Evolutionary conservation across 2,797 vertebrate genomes (phyloP).

Genomic region (Rallus crepitans): DNA sequence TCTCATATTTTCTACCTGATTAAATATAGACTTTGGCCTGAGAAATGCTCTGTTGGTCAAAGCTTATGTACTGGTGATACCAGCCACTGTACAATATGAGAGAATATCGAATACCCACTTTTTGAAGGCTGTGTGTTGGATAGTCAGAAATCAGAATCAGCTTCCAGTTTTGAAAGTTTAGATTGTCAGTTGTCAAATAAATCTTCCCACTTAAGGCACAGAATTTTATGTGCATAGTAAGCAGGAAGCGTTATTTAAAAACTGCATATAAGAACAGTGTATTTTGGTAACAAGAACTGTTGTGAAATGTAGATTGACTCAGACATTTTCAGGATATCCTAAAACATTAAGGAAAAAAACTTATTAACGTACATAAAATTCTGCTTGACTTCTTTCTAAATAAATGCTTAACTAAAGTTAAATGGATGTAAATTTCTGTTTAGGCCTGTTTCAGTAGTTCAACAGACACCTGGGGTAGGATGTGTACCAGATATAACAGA

Average conservation of each 20-base stretch:
- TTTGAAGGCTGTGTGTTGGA: neutral
- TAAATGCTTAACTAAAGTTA: neutral
- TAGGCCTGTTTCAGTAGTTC: neutral
- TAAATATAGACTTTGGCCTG: neutral
- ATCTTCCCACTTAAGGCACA: neutral
- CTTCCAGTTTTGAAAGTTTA: neutral
- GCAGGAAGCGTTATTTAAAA: neutral
- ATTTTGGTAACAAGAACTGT: neutral
- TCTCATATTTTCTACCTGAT: neutral
- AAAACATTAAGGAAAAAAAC: neutral
- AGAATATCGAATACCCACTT: neutral
- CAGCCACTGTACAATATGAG: neutral
- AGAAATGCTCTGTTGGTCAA: neutral
- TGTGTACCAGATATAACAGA: neutral
- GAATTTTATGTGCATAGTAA: neutral
- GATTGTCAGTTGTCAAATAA: neutral
- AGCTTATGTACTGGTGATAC: neutral
- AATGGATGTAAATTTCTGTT: neutral
- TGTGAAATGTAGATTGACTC: neutral
- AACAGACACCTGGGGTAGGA: neutral
- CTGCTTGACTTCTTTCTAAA: neutral
- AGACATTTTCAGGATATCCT: neutral
- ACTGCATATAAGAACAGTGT: neutral
- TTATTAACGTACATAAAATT: neutral
- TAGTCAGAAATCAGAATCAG: neutral